phyloP scores from a whole-genome alignment of 2,888 invertebrate species.

The Calameuta idolon region DNA sequence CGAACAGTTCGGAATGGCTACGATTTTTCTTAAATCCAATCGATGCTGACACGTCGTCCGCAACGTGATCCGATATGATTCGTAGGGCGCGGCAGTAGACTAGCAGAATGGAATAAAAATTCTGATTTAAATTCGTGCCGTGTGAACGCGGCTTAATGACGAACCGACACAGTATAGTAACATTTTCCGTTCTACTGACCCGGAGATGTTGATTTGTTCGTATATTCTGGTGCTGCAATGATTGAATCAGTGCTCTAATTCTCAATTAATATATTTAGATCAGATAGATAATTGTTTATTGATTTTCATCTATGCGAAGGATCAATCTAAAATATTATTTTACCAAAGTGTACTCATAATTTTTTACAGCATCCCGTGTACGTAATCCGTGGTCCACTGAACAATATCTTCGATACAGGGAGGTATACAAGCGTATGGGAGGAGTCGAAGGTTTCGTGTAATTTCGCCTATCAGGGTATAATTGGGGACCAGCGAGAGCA shows the following conservation, averaged over 20 bases:
- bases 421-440: too few relatives aligned
- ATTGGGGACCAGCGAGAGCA: neutral
- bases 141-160: neutral
- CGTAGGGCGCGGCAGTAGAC: neutral
- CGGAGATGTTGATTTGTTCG: neutral
- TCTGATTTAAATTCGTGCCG: neutral
- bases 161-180: neutral
- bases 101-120: neutral
- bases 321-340: neutral
- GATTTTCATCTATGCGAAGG: neutral
- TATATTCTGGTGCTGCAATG: neutral
- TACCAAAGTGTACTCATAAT: neutral
- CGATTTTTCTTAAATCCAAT: neutral
- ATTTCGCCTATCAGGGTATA: constrained; percentile 1
- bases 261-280: neutral
- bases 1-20: neutral
- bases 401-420: neutral
- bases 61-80: neutral
- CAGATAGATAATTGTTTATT: too few relatives aligned
- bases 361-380: neutral
- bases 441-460: neutral
- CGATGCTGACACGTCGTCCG: neutral
- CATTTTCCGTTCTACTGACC: neutral
- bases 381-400: neutral
- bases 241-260: neutral